Evolutionary conservation across 1,140 invertebrate genomes (phyloP), one percentile per base, ranked within the genome.

Genomic region (Caenorhabditis latens): DNA sequence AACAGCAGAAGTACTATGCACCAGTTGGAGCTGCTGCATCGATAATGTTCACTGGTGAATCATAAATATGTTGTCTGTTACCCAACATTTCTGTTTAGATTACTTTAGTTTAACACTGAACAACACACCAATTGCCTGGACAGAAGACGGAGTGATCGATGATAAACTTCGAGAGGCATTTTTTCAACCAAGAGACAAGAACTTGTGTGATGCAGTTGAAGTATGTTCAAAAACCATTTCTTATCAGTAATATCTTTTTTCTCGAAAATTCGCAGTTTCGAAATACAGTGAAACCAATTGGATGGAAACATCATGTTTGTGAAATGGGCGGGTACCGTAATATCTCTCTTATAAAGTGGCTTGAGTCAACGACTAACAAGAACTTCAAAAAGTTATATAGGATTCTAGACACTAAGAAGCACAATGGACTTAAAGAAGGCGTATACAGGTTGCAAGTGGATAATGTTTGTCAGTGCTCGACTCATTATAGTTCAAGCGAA

Each of bases 271-370:
- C 50, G 50, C n/a, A 79, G 71, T 79, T 79, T 50, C 71, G 21
- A 79, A 21, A 79, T 7, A 79, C 71, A 43, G 43, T 50, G 71
- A 79, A 79, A 79, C 71, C 71, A 11, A 79, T 79, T 79, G 71
- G 71, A 24, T 79, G 71, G 71, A 79, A 79, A 50, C 71, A 79
- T 21, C 46, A 79, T 19, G 13, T 79, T 50, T 79, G 71, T 50
- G 71, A 79, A 53, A 79, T 79, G 71, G 71, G 71, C 71, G 71
- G 71, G 4, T 79, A 79, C 46, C 71, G 71, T 50, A 79, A 79
- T 79, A 79, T 79, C 53, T 79, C 71, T 24, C 40, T 79, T 4
- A 79, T 79, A 46, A 79, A 79, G 42, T 79, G 71, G 71, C n/a
- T 79, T 13, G 71, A 79, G 42, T 14, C 46, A 24, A 13, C 71